Percentiles rank a stretch among this genome's conserved stretches.
Conservation (phyloP, 1,140 invertebrate genomes). For the Drosophila saltans region DNA sequence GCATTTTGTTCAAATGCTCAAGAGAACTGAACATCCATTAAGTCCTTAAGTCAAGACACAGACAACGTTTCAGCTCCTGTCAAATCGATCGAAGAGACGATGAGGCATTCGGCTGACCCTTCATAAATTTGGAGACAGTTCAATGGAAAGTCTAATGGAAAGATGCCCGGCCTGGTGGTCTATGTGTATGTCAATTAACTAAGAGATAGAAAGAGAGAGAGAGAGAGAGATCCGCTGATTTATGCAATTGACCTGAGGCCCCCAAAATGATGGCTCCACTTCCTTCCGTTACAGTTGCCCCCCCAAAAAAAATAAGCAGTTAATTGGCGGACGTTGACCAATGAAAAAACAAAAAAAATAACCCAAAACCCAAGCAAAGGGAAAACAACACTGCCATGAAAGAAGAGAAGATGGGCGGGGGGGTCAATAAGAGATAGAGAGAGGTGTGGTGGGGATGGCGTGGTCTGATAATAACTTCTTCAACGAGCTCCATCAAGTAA, state of each 20-base stretch:
- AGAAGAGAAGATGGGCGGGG: not conserved
- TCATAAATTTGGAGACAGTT: slow-evolving; percentile 74
- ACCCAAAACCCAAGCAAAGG: not conserved
- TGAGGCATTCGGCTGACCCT: slow-evolving; percentile 64
- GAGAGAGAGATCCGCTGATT: slow-evolving; percentile 52
- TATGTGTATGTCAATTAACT: slow-evolving; percentile 75
- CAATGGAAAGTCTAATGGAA: slow-evolving; percentile 72
- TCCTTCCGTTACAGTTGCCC: slow-evolving; percentile 78
- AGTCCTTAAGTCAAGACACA: not conserved
- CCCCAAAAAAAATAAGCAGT: slow-evolving; percentile 30
- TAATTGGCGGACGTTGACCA: slow-evolving; percentile 74
- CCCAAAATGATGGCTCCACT: slow-evolving; percentile 42
- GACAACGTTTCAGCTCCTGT: slow-evolving; percentile 19
- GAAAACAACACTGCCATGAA: too few relatives aligned
- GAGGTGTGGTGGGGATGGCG: too few relatives aligned
- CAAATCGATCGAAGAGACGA: slow-evolving; percentile 56
- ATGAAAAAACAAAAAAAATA: not conserved
- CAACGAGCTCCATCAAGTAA: slow-evolving; percentile 78
- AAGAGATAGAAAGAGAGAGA: not conserved
- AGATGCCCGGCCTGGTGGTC: slow-evolving; percentile 64
- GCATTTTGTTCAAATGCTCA: slow-evolving; percentile 5
- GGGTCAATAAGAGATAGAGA: not conserved
- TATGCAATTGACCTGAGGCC: slow-evolving; percentile 66
- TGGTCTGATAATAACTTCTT: slow-evolving; percentile 75
- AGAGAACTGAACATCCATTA: slow-evolving; percentile 18